phyloP scores from a whole-genome alignment of 2,113 vertebrate genomes.

The Tinamus guttatus region DNA sequence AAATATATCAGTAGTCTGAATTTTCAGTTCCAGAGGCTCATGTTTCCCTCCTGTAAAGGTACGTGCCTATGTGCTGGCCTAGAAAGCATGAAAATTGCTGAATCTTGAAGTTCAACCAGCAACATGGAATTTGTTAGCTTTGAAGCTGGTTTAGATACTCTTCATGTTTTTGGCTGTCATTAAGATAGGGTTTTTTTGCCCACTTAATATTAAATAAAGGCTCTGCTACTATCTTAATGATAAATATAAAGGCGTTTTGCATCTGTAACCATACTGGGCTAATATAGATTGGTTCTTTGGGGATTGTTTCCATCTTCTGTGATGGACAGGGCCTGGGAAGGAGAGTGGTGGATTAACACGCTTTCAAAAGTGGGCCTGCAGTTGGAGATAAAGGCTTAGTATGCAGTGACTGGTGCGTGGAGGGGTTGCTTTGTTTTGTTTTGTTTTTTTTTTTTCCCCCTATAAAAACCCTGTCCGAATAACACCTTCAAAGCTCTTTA shows the following conservation, averaged over 20 bases:
- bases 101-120: not conserved
- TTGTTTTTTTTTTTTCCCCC: not conserved
- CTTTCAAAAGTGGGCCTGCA: not conserved
- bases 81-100: not conserved
- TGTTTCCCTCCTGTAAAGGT: not conserved
- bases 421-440: too few species aligned
- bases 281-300: not conserved
- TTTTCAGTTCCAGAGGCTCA: not conserved
- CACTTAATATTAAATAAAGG: not conserved
- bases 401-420: not conserved
- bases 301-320: not conserved
- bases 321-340: not conserved
- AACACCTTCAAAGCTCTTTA: not conserved
- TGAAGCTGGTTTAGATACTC: not conserved
- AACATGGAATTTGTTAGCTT: not conserved
- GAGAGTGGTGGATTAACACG: not conserved
- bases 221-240: not conserved
- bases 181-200: not conserved
- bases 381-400: not conserved
- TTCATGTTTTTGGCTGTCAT: accelerated
- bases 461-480: not conserved
- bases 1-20: not conserved
- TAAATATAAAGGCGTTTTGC: not conserved
- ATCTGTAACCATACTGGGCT: not conserved
- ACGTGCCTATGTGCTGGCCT: accelerated